Percentiles rank a stretch among this genome's conserved stretches.
These are phyloP conservation scores for Podargus strigoides DNA, from an alignment of 2,797 vertebrate species.

Conservation along the genomic window DNA sequence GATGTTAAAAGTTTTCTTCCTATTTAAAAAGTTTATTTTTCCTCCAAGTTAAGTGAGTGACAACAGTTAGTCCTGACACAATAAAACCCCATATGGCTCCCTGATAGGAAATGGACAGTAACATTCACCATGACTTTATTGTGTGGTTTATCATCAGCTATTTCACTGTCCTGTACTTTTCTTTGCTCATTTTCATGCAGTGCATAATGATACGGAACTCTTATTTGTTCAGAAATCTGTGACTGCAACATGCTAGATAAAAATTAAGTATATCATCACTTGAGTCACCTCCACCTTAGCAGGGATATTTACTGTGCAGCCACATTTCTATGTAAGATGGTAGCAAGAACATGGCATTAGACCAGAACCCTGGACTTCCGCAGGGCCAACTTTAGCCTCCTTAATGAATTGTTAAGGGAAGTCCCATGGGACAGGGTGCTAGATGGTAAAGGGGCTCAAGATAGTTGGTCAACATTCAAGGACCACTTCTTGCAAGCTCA, in stretches of 20 bases:
- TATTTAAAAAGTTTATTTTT: not conserved
- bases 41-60: not conserved
- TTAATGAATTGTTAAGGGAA: too few relatives aligned
- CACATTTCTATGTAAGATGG: fast-evolving
- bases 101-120: not conserved
- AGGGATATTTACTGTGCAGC: not conserved
- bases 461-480: too few relatives aligned
- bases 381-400: too few relatives aligned
- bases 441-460: too few relatives aligned
- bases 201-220: not conserved
- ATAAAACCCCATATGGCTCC: not conserved
- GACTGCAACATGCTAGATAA: not conserved
- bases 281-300: not conserved
- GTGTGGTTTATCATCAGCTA: not conserved
- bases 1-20: not conserved
- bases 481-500: too few relatives aligned
- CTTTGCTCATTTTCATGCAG: not conserved
- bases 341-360: too few relatives aligned
- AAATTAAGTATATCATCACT: fast-evolving
- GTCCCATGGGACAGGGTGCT: too few relatives aligned
- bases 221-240: not conserved
- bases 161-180: not conserved
- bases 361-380: too few relatives aligned
- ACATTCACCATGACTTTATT: not conserved
- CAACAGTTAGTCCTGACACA: not conserved